Percentiles rank a stretch among this genome's conserved stretches.
phyloP scores from a whole-genome alignment of 30 jellyfish, hydroid and myxozoan genomes.

The Euphysa ruthae region DNA sequence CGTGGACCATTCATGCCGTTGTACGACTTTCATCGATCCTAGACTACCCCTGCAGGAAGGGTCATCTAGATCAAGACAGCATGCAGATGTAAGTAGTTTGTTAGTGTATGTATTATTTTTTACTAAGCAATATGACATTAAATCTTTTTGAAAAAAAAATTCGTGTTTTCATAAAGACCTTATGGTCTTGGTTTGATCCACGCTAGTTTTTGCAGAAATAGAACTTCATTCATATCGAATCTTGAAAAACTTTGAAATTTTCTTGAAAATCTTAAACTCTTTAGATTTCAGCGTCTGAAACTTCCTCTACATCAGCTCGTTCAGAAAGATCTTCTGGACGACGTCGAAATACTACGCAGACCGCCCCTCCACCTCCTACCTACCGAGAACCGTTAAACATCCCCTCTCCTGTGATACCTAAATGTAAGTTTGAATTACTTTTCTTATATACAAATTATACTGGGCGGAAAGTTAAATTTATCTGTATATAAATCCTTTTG shows the following conservation, averaged over 20 bases:
- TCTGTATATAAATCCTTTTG: too few relatives aligned
- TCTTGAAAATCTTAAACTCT: too few relatives aligned
- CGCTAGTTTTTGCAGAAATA: too few relatives aligned
- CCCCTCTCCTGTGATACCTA: too few relatives aligned
- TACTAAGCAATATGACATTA: background rate
- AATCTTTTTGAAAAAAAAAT: background rate
- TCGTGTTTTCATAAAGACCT: too few relatives aligned
- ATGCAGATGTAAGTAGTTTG: constrained; percentile 49
- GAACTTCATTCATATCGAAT: too few relatives aligned
- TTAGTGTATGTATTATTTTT: background rate
- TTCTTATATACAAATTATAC: too few relatives aligned
- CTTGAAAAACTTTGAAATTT: too few relatives aligned
- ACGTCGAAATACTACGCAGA: background rate
- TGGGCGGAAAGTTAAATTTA: too few relatives aligned
- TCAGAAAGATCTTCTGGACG: background rate
- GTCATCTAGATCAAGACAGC: constrained; percentile 47
- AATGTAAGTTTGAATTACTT: too few relatives aligned
- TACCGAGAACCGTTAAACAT: constrained; percentile 1
- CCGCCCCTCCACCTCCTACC: constrained; percentile 16
- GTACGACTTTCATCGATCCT: constrained; percentile 92
- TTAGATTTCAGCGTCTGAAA: too few relatives aligned
- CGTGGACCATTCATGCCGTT: constrained; percentile 75
- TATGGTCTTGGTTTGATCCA: too few relatives aligned
- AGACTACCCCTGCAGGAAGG: constrained; percentile 70
- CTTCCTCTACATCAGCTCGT: background rate